Percentiles rank a stretch among this genome's conserved stretches.
Evolutionary conservation across 23 tunicate genomes (phyloP).

Genomic region (Styela plicata): DNA sequence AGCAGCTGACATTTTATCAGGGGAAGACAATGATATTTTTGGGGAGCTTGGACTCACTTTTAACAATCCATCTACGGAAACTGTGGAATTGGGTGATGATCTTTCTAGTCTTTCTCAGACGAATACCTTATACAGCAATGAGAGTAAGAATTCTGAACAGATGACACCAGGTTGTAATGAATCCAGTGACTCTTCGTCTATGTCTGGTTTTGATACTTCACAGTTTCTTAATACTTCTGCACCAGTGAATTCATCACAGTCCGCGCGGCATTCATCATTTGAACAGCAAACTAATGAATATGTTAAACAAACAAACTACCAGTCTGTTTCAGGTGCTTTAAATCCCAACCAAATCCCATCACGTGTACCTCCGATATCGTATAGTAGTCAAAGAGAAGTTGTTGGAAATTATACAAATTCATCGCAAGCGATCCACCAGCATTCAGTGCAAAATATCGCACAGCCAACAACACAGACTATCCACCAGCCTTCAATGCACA

Average conservation of each 20-base stretch:
- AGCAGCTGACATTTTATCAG: constrained; percentile 51
- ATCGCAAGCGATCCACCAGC: background rate
- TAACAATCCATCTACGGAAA: background rate
- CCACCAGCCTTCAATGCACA: background rate
- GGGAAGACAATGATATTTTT: constrained; percentile 28
- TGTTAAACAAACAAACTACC: background rate
- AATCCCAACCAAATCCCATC: background rate
- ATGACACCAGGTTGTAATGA: background rate
- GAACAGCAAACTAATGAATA: background rate
- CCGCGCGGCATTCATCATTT: background rate
- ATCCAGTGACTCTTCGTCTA: background rate
- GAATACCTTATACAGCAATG: background rate
- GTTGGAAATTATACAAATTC: background rate
- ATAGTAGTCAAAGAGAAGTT: background rate
- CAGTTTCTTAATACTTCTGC: constrained; percentile 43
- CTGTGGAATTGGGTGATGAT: constrained; percentile 12
- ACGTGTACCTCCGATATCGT: background rate
- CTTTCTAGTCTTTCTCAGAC: background rate
- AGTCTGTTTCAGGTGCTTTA: background rate
- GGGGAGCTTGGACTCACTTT: constrained; percentile 44
- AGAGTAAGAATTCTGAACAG: background rate
- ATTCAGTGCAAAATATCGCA: background rate
- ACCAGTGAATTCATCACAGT: background rate
- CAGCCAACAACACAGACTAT: background rate
- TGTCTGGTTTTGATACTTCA: constrained; percentile 40